Percentiles rank a stretch among this genome's conserved stretches.
Conservation (phyloP, 2,113 vertebrate species). For the Sebastes fasciatus region DNA sequence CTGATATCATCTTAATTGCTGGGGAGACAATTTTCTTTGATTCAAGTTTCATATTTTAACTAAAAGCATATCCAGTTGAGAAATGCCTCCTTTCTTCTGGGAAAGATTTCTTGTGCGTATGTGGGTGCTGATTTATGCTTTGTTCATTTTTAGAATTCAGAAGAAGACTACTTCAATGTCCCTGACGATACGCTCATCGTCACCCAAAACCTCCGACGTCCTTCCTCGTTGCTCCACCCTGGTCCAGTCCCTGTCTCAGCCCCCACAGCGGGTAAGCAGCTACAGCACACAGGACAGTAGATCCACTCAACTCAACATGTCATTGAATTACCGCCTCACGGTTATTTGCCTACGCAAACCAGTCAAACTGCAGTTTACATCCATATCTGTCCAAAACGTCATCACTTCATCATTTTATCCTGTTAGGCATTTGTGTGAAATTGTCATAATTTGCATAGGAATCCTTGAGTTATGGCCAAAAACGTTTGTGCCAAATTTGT, state of each 20-base stretch:
- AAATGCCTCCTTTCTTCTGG: background rate
- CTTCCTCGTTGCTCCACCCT: slow-evolving; percentile 89
- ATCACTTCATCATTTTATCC: too few relatives aligned
- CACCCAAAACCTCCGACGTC: slow-evolving; percentile 86
- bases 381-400: too few relatives aligned
- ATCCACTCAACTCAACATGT: background rate
- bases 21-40: slow-evolving; percentile 45
- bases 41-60: slow-evolving; percentile 45
- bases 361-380: too few relatives aligned
- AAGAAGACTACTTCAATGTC: slow-evolving; percentile 97
- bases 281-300: background rate
- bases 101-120: background rate
- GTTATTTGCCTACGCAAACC: too few relatives aligned
- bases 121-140: slow-evolving; percentile 15
- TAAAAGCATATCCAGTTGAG: background rate
- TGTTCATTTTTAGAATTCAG: slow-evolving; percentile 85
- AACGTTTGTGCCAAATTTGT: too few relatives aligned
- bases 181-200: slow-evolving; percentile 92
- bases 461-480: too few relatives aligned
- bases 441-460: too few relatives aligned
- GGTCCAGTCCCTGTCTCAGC: slow-evolving; percentile 91
- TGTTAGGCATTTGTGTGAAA: too few relatives aligned
- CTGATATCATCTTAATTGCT: slow-evolving; percentile 68
- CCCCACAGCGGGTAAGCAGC: slow-evolving; percentile 78
- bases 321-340: too few relatives aligned